These are phyloP conservation scores for Lamprotornis superbus DNA, from an alignment of 2,113 vertebrate genomes.

Conservation along the genomic window DNA sequence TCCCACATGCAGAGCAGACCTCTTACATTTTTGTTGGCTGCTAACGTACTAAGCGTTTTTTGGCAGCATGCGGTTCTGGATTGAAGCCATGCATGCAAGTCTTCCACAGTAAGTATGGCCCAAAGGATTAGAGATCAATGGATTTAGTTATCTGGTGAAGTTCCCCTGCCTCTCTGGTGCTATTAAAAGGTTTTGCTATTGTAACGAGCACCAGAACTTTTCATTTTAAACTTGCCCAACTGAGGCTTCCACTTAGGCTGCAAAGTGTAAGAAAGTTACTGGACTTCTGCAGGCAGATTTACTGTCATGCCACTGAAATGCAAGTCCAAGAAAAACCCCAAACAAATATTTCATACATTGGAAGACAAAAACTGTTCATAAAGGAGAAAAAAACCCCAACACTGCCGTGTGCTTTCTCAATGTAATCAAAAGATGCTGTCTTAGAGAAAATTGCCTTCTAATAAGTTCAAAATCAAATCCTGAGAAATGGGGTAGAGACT, in stretches of 20 bases:
- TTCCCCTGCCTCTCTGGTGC: constrained; percentile 62
- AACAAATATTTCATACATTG: background rate
- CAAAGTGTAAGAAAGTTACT: background rate
- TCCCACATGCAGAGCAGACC: constrained; percentile 83
- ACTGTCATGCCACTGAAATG: background rate
- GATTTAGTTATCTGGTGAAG: constrained; percentile 71
- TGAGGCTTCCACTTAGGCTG: constrained; percentile 1
- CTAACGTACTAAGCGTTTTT: constrained; percentile 81
- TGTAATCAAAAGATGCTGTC: background rate
- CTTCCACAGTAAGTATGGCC: constrained; percentile 70
- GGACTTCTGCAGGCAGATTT: background rate
- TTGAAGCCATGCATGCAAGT: constrained; percentile 72
- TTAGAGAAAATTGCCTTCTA: constrained; percentile 9
- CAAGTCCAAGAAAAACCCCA: background rate
- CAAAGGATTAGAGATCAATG: constrained; percentile 68
- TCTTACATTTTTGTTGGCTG: constrained; percentile 80
- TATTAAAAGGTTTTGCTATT: constrained; percentile 71
- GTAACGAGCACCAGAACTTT: constrained; percentile 47
- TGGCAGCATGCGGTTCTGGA: constrained; percentile 75
- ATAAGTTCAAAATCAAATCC: constrained; percentile 9
- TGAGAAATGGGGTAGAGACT: background rate
- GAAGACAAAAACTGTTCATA: background rate
- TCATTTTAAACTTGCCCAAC: constrained; percentile 4
- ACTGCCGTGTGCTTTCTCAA: background rate
- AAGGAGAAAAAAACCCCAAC: no score